A percentile compares a stretch with the other conserved stretches of the same genome.
Evolutionary conservation across 2,888 invertebrate genomes (phyloP).

Genomic region (Herminia tarsipennalis): DNA sequence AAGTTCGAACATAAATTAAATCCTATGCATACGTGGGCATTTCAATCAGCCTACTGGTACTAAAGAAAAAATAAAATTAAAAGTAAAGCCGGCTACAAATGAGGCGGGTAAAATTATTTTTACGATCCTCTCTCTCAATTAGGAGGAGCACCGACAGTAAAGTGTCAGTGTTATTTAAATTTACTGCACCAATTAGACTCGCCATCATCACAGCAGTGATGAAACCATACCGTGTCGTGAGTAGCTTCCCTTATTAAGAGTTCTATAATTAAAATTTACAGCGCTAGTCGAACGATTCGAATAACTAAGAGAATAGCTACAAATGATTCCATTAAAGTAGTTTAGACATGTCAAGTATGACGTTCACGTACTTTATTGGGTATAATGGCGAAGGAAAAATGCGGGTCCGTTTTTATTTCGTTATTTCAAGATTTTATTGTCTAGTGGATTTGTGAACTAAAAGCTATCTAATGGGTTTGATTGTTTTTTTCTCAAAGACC

Average conservation of each 20-base stretch:
- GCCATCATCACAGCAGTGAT: conserved; percentile 79
- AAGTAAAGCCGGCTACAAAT: conserved; percentile 78
- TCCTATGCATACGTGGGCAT: conserved; percentile 62
- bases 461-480: conserved; percentile 1
- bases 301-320: conserved; percentile 58
- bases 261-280: conserved; percentile 82
- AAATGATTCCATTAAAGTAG: conserved; percentile 53
- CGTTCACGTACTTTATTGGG: conserved; percentile 23
- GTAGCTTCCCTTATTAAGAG: conserved; percentile 81
- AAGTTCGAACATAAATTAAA: conserved; percentile 67
- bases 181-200: conserved; percentile 83
- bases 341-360: conserved; percentile 33
- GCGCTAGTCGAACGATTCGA: conserved; percentile 56
- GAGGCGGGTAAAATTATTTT: conserved; percentile 84
- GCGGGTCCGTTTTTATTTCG: conserved; percentile 25
- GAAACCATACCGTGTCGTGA: conserved; percentile 76
- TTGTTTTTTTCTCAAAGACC: background rate
- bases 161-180: conserved; percentile 84
- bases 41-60: conserved; percentile 72
- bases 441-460: conserved; percentile 19
- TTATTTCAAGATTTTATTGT: conserved; percentile 17
- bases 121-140: conserved; percentile 84
- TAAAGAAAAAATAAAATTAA: conserved; percentile 77
- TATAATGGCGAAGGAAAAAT: conserved; percentile 20
- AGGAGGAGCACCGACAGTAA: conserved; percentile 77